Evolutionary conservation across 2,113 vertebrate species (phyloP).

Genomic region (Calonectris borealis): DNA sequence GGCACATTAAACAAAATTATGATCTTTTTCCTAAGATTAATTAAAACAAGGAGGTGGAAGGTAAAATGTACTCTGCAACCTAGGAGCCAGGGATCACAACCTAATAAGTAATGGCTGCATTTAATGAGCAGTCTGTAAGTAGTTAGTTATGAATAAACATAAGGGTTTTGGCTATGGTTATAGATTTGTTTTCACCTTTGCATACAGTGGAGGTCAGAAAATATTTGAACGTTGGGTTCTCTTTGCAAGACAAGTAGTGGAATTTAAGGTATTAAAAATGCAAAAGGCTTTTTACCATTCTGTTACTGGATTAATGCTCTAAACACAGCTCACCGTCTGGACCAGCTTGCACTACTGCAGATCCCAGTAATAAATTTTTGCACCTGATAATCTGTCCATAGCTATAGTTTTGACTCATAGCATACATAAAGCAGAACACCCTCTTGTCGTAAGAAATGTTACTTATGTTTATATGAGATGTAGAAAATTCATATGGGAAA

Average conservation of each 20-base stretch:
- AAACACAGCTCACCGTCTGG: neutral
- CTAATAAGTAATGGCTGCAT: constrained; percentile 1
- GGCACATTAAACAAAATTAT: neutral
- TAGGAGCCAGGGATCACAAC: constrained; percentile 31
- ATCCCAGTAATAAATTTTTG: neutral
- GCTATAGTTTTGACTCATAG: neutral
- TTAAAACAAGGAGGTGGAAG: constrained; percentile 7
- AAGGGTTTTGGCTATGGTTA: neutral
- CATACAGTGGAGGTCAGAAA: neutral
- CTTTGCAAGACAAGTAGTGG: neutral
- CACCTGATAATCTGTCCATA: neutral
- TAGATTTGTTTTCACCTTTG: constrained; percentile 37
- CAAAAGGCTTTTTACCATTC: neutral
- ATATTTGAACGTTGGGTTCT: neutral
- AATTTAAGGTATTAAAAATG: neutral
- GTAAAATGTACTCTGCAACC: constrained; percentile 16
- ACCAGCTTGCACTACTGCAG: neutral
- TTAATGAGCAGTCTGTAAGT: constrained; percentile 49
- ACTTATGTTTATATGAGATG: neutral
- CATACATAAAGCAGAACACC: neutral
- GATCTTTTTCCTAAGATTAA: neutral
- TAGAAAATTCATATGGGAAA: neutral
- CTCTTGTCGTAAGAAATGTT: neutral
- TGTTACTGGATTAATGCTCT: neutral
- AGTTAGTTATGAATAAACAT: constrained; percentile 53